phyloP scores from a whole-genome alignment of 92 coral and sea anemone genomes.

The Palythoa grandiflora region DNA sequence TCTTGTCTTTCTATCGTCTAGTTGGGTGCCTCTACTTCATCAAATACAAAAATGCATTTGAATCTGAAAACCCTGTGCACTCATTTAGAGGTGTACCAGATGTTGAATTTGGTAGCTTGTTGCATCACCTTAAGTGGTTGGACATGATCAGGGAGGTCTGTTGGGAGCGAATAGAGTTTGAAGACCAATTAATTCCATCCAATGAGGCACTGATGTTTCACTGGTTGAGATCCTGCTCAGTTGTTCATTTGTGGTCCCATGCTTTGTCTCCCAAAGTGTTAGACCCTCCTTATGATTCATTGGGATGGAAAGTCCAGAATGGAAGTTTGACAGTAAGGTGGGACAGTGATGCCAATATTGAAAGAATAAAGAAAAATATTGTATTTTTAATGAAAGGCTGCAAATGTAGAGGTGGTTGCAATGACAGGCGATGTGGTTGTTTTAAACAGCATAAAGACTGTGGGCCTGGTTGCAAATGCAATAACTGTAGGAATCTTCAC shows the following conservation, averaged over 20 bases:
- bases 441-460: constrained; percentile 2
- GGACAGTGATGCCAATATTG: constrained; percentile 13
- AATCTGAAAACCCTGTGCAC: not conserved
- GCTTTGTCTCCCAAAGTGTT: not conserved
- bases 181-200: constrained; percentile 8
- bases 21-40: constrained; percentile 5
- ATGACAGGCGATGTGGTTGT: not conserved
- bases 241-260: constrained; percentile 6
- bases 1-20: constrained; percentile 1
- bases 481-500: not conserved
- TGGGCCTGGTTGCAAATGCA: not conserved
- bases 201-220: constrained; percentile 3
- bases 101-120: not conserved
- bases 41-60: constrained; percentile 7
- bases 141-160: constrained; percentile 10
- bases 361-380: not conserved
- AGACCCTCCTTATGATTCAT: not conserved
- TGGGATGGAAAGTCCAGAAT: not conserved
- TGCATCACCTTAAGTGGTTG: constrained; percentile 4
- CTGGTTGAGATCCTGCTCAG: constrained; percentile 7
- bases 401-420: constrained; percentile 10
- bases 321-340: not conserved
- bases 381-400: constrained; percentile 6
- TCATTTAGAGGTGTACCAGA: not conserved
- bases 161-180: constrained; percentile 13